A percentile compares a stretch with the other conserved stretches of the same genome.
Evolutionary conservation across 2,888 invertebrate genomes (phyloP).

Genomic region (Scrobipalpa atriplicella): DNA sequence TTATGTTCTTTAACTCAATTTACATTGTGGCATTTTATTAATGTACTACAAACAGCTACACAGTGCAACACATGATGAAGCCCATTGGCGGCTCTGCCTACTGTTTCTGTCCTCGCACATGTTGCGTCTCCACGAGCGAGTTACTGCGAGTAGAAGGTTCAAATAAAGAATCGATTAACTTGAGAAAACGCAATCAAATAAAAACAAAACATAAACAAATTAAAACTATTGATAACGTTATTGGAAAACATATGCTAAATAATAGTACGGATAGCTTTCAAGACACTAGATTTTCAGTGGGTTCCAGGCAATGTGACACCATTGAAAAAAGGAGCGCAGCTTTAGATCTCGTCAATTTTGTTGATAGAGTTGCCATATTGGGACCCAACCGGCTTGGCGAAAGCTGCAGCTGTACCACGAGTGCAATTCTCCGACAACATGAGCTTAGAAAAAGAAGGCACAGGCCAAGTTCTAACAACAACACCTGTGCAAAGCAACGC

Average conservation of each 20-base stretch:
- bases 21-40: slow-evolving; percentile 29
- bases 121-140: slow-evolving; percentile 30
- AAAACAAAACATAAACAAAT: background rate
- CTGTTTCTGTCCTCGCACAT: background rate
- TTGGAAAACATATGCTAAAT: background rate
- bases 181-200: background rate
- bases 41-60: slow-evolving; percentile 14
- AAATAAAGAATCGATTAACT: background rate
- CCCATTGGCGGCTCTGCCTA: slow-evolving; percentile 33
- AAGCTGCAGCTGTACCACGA: background rate
- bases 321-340: slow-evolving; percentile 43
- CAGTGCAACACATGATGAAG: slow-evolving; percentile 46
- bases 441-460: background rate
- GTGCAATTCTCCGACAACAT: background rate
- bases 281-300: background rate
- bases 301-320: slow-evolving; percentile 32
- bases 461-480: background rate
- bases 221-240: background rate
- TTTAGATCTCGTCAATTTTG: slow-evolving; percentile 49
- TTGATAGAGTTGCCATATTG: slow-evolving; percentile 42
- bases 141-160: background rate
- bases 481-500: background rate
- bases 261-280: background rate
- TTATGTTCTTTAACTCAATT: slow-evolving; percentile 30
- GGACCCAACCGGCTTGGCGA: background rate